Evolutionary conservation across 2,797 vertebrate genomes (phyloP).

Genomic region (Tachyglossus aculeatus): DNA sequence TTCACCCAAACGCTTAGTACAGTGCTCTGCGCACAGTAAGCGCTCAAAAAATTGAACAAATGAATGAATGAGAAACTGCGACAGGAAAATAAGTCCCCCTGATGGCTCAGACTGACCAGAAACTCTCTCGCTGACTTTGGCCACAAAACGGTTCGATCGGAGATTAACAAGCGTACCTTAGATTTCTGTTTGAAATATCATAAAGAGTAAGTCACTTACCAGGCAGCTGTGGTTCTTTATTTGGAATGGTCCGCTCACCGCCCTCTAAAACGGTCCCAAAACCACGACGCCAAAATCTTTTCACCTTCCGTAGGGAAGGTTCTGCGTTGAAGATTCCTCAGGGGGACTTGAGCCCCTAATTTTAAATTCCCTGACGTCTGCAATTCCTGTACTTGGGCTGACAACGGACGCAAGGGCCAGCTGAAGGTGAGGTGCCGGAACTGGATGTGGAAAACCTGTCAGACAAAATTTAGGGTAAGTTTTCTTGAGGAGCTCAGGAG

Average conservation of each 20-base stretch:
- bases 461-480: not conserved
- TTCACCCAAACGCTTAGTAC: too few relatives aligned
- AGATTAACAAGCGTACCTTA: not conserved
- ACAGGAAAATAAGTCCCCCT: too few relatives aligned
- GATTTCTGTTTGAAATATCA: conserved; percentile 4
- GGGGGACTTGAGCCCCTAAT: not conserved
- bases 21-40: too few relatives aligned
- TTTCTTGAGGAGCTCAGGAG: conserved; percentile 7
- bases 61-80: too few relatives aligned
- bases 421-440: not conserved
- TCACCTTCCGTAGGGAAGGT: not conserved
- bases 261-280: conserved; percentile 7
- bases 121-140: not conserved
- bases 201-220: conserved; percentile 36
- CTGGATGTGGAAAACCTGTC: not conserved
- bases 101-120: too few relatives aligned
- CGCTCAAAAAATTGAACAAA: too few relatives aligned
- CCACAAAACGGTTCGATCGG: not conserved
- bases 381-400: not conserved
- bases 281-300: conserved; percentile 1
- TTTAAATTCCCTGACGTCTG: not conserved
- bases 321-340: not conserved
- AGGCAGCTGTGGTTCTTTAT: not conserved
- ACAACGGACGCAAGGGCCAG: not conserved
- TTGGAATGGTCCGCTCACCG: not conserved